phyloP scores from a whole-genome alignment of 1,140 invertebrate species.

The Penaeus japonicus region DNA sequence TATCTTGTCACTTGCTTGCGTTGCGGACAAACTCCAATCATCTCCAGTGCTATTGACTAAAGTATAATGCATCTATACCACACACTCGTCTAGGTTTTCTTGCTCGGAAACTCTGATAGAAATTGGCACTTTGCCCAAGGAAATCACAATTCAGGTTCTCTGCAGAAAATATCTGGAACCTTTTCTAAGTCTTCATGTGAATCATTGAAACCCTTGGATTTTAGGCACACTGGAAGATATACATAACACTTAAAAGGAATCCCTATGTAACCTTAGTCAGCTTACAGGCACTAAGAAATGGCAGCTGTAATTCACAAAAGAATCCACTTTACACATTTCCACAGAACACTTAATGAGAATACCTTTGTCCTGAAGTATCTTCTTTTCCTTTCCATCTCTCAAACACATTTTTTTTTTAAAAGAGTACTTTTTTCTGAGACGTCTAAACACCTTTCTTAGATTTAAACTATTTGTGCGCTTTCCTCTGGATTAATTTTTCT shows the following conservation, averaged over 20 bases:
- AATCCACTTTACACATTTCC: neutral
- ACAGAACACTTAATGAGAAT: neutral
- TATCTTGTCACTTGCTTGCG: constrained; percentile 11
- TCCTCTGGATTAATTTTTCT: neutral
- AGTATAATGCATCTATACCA: neutral
- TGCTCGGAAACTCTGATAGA: neutral
- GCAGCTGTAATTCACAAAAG: constrained; percentile 31
- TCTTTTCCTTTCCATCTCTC: neutral
- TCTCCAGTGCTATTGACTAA: constrained; percentile 36
- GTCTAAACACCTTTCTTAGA: neutral
- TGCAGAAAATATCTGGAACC: neutral
- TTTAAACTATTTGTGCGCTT: neutral
- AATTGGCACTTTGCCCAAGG: constrained; percentile 52
- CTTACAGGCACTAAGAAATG: constrained; percentile 50
- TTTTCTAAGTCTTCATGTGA: neutral
- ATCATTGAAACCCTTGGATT: constrained; percentile 40
- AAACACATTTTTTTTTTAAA: neutral
- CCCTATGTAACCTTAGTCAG: constrained; percentile 14
- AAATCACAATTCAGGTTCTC: constrained; percentile 21
- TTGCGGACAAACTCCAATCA: constrained; percentile 1
- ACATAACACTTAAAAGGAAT: constrained; percentile 6
- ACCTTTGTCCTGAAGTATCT: neutral
- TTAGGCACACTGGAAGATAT: constrained; percentile 54
- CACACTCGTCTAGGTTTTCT: neutral
- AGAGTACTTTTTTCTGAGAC: neutral